A percentile compares a stretch with the other conserved stretches of the same genome.
Conservation (phyloP, 1,140 invertebrate species). For the Metaphire vulgaris region DNA sequence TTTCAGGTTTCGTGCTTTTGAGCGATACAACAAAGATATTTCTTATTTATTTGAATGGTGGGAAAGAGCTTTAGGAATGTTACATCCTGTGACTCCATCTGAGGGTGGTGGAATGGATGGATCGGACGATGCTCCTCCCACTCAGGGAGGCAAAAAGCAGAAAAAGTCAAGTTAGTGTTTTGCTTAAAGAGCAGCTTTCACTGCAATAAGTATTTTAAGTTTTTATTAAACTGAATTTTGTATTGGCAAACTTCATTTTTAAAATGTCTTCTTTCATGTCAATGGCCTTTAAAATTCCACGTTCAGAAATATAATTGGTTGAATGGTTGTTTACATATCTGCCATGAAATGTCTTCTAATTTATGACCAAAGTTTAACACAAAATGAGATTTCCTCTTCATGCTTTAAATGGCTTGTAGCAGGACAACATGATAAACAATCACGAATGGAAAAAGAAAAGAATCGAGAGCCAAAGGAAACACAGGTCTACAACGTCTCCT, state of each 20-base stretch:
- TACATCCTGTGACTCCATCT: conserved; percentile 44
- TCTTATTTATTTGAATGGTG: conserved; percentile 46
- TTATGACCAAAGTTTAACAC: too few species aligned
- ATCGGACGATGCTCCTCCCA: conserved; percentile 39
- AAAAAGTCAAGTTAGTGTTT: conserved; percentile 32
- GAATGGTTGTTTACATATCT: too few species aligned
- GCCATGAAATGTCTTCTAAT: too few species aligned
- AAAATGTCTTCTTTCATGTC: too few species aligned
- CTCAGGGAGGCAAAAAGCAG: conserved; percentile 43
- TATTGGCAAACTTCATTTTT: too few species aligned
- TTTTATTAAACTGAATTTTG: too few species aligned
- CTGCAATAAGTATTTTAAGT: too few species aligned
- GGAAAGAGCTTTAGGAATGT: conserved; percentile 44
- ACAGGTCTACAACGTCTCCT: too few species aligned
- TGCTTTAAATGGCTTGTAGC: too few species aligned
- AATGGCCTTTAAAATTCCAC: too few species aligned
- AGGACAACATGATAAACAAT: conserved; percentile 48
- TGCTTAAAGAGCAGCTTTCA: neutral
- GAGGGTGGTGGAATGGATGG: conserved; percentile 38
- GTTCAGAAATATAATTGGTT: too few species aligned
- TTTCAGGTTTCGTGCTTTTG: conserved; percentile 49
- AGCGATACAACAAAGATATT: conserved; percentile 47
- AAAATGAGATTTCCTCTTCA: too few species aligned
- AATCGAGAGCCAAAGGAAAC: conserved; percentile 31
- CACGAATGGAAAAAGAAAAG: conserved; percentile 44